Base-by-base conservation (phyloP, 2,113 vertebrate genomes). In the Pollimyrus isidori region DNA sequence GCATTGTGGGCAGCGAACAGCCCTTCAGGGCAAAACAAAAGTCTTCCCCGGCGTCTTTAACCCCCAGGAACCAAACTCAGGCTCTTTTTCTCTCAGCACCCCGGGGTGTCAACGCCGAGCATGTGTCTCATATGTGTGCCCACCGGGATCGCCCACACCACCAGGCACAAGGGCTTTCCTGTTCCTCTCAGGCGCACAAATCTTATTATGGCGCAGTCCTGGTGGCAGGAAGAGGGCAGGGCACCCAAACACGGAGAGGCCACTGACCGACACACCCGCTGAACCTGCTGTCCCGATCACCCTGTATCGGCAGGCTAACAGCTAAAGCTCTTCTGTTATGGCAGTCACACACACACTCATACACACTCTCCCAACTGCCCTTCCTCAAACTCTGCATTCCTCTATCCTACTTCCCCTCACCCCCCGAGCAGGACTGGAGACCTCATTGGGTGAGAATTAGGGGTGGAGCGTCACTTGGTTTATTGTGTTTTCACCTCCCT, bases 111-210 rank as follows among this genome's bases (percentile, higher is more conserved):
- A 19, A n/a, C 45, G 46, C 42, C 3, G 1, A 17, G 4, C 87
- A 88, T 48, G 65, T 88, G 87, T 76, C 87, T 46, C 62, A 15
- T 46, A 48, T 2, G 82, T 19, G 4, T 84, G 21, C 82, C 39
- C 82, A 3, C 42, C 42, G 3, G 4, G 42, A 45, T 45, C 42
- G 4, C 3, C 42, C 3, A 3, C 45, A 46, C 45, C 45, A 26
- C 45, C 3, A 0, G 7, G 4, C 87, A 88, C 93, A 94, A 93
- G 94, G 91, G 91, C 93, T 94, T 94, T 92, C 94, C 94, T 93
- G 92, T 95, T 95, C 45, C 94, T 94, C 95, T 94, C 95, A 95
- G 94, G 90, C 90, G 89, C 49, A 89, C 92, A 92, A 94, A 95
- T 95, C 93, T 93, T 92, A 90, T 94, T 95, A 94, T 90, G 92